Percentiles rank a stretch among this genome's conserved stretches.
Evolutionary conservation across 1,140 invertebrate genomes (phyloP).

Genomic region (Heterodera schachtii): DNA sequence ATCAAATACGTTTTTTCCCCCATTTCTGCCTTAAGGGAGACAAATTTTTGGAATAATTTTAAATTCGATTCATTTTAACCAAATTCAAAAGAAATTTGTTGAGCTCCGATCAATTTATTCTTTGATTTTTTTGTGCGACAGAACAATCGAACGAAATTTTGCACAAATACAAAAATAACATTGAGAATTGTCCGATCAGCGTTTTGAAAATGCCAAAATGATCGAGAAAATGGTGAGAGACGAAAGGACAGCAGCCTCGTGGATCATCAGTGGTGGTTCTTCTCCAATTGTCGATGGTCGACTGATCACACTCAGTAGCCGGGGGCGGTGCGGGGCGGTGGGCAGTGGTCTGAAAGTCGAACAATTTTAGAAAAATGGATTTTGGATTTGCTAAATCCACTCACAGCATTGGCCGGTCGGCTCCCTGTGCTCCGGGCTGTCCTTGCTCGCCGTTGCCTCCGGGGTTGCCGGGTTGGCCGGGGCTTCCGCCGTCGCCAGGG

Average conservation of each 20-base stretch:
- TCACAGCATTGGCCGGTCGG: background rate
- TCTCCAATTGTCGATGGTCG: no score
- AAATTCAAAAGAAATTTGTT: no score
- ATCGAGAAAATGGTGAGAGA: background rate
- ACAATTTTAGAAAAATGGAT: background rate
- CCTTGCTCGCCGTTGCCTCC: constrained; percentile 1
- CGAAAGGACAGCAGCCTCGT: background rate
- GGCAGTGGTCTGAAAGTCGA: constrained; percentile 9
- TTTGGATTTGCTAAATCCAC: background rate
- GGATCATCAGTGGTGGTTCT: no score
- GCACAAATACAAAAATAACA: background rate
- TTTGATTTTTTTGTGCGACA: background rate
- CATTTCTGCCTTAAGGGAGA: no score
- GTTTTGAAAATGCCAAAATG: background rate
- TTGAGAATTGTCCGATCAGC: background rate
- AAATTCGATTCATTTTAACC: no score
- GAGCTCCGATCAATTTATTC: no score
- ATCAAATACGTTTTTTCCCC: no score
- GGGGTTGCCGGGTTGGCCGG: constrained; percentile 26
- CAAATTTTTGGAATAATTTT: no score
- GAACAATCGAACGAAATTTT: background rate
- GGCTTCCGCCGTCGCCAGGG: constrained; percentile 16
- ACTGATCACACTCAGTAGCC: constrained; percentile 4
- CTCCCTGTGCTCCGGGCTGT: background rate
- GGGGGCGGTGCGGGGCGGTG: constrained; percentile 17